Evolutionary conservation across 2,888 invertebrate species (phyloP).

Genomic region (Acleris literana): DNA sequence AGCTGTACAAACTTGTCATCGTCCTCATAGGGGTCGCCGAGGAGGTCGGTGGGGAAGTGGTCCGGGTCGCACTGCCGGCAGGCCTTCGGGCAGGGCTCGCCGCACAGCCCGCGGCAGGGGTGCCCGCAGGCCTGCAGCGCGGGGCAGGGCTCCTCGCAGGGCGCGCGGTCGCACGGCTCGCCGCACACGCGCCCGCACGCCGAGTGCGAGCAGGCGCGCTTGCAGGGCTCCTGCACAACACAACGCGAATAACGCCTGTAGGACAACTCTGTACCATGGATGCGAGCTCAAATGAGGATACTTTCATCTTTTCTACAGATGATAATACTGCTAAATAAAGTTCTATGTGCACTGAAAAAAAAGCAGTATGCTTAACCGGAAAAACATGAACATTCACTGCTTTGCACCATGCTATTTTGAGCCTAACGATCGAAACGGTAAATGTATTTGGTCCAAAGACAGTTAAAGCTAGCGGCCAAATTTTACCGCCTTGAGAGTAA

Average conservation of each 20-base stretch:
- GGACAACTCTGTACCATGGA: no score
- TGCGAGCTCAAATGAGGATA: no score
- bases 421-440: no score
- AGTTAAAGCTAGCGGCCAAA: no score
- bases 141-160: constrained; percentile 72
- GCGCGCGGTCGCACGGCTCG: constrained; percentile 67
- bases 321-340: no score
- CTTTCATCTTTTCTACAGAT: no score
- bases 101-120: constrained; percentile 87
- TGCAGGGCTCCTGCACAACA: constrained; percentile 63
- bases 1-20: constrained; percentile 69
- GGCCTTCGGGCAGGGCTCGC: constrained; percentile 86
- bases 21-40: constrained; percentile 69
- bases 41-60: constrained; percentile 68
- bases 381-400: no score
- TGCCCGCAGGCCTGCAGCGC: constrained; percentile 80
- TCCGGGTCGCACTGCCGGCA: constrained; percentile 84
- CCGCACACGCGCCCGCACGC: constrained; percentile 74
- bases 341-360: no score
- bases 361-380: no score
- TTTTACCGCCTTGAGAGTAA: no score
- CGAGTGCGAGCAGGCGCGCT: constrained; percentile 74
- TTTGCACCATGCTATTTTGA: no score
- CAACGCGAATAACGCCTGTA: background rate
- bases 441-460: no score